phyloP scores from a whole-genome alignment of 2,888 invertebrate genomes.

The Acleris cristana region DNA sequence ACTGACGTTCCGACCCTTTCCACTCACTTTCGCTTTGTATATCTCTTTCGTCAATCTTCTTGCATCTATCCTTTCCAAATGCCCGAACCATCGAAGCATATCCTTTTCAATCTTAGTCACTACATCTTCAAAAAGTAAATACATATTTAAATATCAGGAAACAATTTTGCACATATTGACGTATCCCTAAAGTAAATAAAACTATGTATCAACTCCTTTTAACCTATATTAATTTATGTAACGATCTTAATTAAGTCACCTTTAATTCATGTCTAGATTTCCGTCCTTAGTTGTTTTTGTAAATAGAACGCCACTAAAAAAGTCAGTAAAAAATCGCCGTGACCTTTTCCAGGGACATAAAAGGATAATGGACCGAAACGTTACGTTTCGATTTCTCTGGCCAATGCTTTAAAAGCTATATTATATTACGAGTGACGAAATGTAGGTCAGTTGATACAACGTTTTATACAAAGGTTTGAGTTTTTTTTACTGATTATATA shows the following conservation, averaged over 20 bases:
- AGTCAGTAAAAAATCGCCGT: slow-evolving; percentile 25
- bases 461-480: neutral
- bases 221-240: neutral
- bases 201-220: too few relatives aligned
- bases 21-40: too few relatives aligned
- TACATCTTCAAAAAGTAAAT: too few relatives aligned
- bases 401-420: slow-evolving; percentile 23
- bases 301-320: slow-evolving; percentile 15
- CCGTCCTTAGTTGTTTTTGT: neutral
- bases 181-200: too few relatives aligned
- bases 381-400: slow-evolving; percentile 27
- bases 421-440: slow-evolving; percentile 21
- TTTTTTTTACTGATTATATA: neutral
- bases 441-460: slow-evolving; percentile 11
- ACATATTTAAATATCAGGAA: too few relatives aligned
- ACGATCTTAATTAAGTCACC: neutral
- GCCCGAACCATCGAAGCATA: too few relatives aligned
- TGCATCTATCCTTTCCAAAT: too few relatives aligned
- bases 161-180: too few relatives aligned
- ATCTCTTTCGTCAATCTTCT: too few relatives aligned
- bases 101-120: too few relatives aligned
- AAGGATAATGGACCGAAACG: slow-evolving; percentile 25
- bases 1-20: too few relatives aligned
- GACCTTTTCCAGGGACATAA: slow-evolving; percentile 20
- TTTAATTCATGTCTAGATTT: neutral